Evolutionary conservation across 2,888 invertebrate genomes (phyloP).

Genomic region (Crepidodera aurea): DNA sequence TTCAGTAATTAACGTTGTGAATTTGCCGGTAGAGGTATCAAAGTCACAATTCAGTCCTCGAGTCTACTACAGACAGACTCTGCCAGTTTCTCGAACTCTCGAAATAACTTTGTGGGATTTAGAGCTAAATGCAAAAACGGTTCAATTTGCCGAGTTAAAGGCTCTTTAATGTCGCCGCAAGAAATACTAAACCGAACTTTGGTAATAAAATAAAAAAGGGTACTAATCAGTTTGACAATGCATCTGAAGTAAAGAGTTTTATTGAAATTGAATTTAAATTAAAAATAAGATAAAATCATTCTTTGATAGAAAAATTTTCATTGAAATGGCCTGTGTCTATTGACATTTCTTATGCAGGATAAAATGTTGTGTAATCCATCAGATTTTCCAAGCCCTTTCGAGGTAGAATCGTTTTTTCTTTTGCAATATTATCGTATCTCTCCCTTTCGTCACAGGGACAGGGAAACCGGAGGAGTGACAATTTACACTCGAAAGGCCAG

Average conservation of each 20-base stretch:
- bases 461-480: constrained; percentile 42
- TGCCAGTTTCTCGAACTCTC: constrained; percentile 5
- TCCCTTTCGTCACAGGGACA: constrained; percentile 1
- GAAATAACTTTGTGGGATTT: constrained; percentile 4
- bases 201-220: neutral
- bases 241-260: too few relatives aligned
- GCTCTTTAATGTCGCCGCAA: neutral
- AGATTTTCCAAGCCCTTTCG: neutral
- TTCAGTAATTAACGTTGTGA: constrained; percentile 28
- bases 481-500: constrained; percentile 49
- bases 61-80: neutral
- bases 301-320: too few relatives aligned
- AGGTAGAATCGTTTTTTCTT: constrained; percentile 4
- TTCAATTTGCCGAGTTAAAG: constrained; percentile 9
- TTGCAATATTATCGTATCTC: constrained; percentile 12
- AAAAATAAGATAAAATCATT: too few relatives aligned
- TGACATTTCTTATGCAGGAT: too few relatives aligned
- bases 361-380: too few relatives aligned
- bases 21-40: constrained; percentile 22
- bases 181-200: constrained; percentile 1
- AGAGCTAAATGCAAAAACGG: constrained; percentile 7
- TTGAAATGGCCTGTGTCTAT: too few relatives aligned
- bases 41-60: constrained; percentile 13
- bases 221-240: neutral
- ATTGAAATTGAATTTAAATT: too few relatives aligned